These are phyloP conservation scores for Neomonachus schauinslandi DNA, from an alignment of 2,113 vertebrate genomes.

Conservation along the genomic window DNA sequence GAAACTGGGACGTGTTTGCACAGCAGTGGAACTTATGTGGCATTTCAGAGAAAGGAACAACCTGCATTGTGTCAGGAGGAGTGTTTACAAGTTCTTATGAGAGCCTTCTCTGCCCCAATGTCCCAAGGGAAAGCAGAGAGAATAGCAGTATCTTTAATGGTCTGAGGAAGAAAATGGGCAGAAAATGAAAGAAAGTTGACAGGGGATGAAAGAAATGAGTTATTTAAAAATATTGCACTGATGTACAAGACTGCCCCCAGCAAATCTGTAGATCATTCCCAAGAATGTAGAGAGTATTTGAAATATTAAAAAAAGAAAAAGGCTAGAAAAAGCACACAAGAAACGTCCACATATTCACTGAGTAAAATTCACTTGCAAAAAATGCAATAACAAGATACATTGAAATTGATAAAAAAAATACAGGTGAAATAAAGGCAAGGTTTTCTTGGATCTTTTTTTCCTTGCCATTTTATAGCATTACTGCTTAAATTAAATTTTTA, in stretches of 20 bases:
- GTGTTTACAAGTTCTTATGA: neutral
- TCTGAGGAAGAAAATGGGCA: conserved; percentile 66
- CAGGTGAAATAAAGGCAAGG: neutral
- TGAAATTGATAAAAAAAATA: conserved; percentile 20
- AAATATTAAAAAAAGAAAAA: neutral
- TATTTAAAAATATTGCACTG: conserved; percentile 69
- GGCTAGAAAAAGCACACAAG: conserved; percentile 38
- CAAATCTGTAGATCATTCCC: conserved; percentile 65
- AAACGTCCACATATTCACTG: neutral
- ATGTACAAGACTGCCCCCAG: conserved; percentile 56
- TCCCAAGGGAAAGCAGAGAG: conserved; percentile 53
- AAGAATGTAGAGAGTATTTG: conserved; percentile 33
- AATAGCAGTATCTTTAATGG: conserved; percentile 74
- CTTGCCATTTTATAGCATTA: neutral
- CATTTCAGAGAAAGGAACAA: neutral
- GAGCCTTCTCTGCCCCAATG: neutral
- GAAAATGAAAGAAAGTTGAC: conserved; percentile 75
- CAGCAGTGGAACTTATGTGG: neutral
- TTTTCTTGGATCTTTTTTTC: neutral
- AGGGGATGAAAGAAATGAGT: conserved; percentile 70
- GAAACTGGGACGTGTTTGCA: neutral
- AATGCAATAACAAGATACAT: neutral
- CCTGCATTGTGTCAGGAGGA: neutral
- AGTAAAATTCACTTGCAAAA: neutral
- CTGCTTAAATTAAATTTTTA: conserved; percentile 15